These are phyloP conservation scores for Anarhynchus alexandrinus DNA, from an alignment of 2,113 vertebrate genomes.

Conservation along the genomic window DNA sequence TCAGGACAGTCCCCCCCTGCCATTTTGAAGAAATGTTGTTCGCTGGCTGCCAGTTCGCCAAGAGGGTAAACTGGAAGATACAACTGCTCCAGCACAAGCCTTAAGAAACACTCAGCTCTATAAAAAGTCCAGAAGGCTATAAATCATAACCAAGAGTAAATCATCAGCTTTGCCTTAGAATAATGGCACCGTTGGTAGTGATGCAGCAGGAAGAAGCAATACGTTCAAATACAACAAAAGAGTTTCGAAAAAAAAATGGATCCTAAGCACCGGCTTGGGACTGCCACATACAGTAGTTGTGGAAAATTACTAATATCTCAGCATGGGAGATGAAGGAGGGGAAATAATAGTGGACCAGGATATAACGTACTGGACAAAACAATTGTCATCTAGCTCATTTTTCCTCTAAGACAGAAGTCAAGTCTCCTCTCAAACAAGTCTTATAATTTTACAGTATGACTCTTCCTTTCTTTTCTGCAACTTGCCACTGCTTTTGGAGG, in stretches of 20 bases:
- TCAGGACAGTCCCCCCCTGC: neutral
- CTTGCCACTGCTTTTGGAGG: neutral
- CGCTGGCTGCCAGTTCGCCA: neutral
- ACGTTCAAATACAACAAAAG: neutral
- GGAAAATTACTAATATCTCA: neutral
- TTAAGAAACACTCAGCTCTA: neutral
- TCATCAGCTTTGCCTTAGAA: neutral
- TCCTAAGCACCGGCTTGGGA: neutral
- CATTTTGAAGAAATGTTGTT: neutral
- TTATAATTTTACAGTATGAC: neutral
- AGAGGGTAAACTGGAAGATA: neutral
- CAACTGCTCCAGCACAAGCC: neutral
- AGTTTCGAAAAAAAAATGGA: neutral
- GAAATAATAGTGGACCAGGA: neutral
- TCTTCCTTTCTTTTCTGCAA: neutral
- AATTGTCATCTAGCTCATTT: neutral
- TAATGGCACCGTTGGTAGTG: neutral
- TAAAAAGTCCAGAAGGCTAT: neutral
- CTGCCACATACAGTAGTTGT: neutral
- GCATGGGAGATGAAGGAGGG: neutral
- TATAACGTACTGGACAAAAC: neutral
- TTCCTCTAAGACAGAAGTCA: neutral
- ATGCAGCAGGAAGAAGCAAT: neutral
- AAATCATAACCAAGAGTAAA: neutral
- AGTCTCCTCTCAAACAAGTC: neutral